These are phyloP conservation scores for Aphrocallistes beatrix DNA, from an alignment of 37 sponge, comb jelly and placozoan species.

Conservation along the genomic window DNA sequence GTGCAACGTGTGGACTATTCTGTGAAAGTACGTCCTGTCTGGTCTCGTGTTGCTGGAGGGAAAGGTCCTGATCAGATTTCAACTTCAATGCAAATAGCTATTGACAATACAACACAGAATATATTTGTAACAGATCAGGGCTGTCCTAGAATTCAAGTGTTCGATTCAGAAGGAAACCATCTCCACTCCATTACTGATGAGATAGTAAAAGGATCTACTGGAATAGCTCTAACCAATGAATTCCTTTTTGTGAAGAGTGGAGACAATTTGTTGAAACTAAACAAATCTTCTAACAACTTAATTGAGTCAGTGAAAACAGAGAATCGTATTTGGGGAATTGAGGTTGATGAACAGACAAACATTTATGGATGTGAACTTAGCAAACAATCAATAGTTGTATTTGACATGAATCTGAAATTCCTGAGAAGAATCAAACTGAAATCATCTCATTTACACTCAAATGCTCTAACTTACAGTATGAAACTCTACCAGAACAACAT, in stretches of 20 bases:
- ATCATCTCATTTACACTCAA: not conserved
- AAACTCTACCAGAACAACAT: not conserved
- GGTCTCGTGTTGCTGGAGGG: not conserved
- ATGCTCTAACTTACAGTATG: not conserved
- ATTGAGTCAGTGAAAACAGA: not conserved
- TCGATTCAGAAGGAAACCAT: not conserved
- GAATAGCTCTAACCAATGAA: not conserved
- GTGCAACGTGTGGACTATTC: not conserved
- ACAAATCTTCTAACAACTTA: not conserved
- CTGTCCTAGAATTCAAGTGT: not conserved
- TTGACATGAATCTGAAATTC: slow-evolving; percentile 3
- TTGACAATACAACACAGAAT: not conserved
- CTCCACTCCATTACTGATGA: not conserved
- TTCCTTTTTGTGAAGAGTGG: not conserved
- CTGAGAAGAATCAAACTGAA: slow-evolving; percentile 4
- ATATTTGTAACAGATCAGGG: not conserved
- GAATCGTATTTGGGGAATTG: not conserved
- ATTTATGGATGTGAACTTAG: not conserved
- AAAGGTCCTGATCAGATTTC: not conserved
- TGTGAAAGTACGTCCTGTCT: slow-evolving; percentile 4
- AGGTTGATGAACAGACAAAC: not conserved
- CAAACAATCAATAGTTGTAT: not conserved
- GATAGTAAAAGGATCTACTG: not conserved
- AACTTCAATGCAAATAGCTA: not conserved
- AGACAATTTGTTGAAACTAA: not conserved